Conservation (phyloP, 2,888 invertebrate genomes). For the Ormyrus pomaceus region DNA sequence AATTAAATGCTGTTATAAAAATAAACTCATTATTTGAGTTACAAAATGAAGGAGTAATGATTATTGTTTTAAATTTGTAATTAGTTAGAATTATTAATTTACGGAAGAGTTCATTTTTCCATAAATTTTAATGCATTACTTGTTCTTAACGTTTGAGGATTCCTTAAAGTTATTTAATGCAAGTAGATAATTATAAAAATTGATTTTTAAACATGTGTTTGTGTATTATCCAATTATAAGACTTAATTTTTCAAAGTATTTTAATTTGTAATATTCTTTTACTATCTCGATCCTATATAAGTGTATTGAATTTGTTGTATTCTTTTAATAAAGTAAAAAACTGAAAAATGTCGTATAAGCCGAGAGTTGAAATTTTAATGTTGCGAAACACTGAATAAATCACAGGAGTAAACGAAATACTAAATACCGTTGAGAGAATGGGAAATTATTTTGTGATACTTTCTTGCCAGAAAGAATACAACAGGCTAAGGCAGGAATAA, state of each 20-base stretch:
- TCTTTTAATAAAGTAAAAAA: constrained; percentile 47
- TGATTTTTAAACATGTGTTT: constrained; percentile 26
- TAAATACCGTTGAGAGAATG: constrained; percentile 73
- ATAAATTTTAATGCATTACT: constrained; percentile 6
- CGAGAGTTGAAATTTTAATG: constrained; percentile 42
- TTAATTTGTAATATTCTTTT: constrained; percentile 29
- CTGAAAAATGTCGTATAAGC: constrained; percentile 32
- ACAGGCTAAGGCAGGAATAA: constrained; percentile 71
- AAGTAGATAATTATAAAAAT: constrained; percentile 28
- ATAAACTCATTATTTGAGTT: constrained; percentile 33
- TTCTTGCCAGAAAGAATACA: constrained; percentile 75
- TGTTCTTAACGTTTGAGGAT: constrained; percentile 8
- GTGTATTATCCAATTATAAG: constrained; percentile 24
- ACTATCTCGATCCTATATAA: constrained; percentile 5
- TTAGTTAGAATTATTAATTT: constrained; percentile 21
- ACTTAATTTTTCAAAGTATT: constrained; percentile 13
- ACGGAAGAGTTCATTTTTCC: background rate
- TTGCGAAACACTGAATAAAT: constrained; percentile 43
- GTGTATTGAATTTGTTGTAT: constrained; percentile 51
- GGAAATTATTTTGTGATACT: constrained; percentile 75
- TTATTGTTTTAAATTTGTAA: constrained; percentile 37
- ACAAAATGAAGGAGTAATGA: constrained; percentile 6
- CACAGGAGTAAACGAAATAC: constrained; percentile 65
- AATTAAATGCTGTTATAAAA: constrained; percentile 27
- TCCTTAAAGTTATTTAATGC: constrained; percentile 26